Conservation (phyloP, 2,113 vertebrate species). For the Melanotaenia duboulayi region DNA sequence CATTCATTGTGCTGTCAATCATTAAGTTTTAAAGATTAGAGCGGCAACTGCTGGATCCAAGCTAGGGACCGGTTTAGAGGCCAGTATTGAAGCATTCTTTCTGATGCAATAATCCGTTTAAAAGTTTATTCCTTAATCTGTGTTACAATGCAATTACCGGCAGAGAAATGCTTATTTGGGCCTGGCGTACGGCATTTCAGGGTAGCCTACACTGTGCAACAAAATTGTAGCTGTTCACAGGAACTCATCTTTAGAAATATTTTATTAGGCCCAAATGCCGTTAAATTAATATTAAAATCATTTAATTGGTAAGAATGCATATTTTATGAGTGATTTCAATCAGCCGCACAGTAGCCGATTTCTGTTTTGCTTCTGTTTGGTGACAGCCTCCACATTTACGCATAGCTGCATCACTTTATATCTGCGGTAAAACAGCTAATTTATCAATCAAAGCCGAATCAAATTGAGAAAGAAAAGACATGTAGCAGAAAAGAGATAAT, state of each 20-base stretch:
- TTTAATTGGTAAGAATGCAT: too few species aligned
- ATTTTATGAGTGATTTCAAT: too few species aligned
- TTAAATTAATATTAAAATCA: too few species aligned
- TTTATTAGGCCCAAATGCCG: not conserved
- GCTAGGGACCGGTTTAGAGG: conserved; percentile 58
- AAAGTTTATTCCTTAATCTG: conserved; percentile 76
- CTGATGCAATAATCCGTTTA: conserved; percentile 78
- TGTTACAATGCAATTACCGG: conserved; percentile 75
- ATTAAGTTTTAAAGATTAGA: conserved; percentile 58
- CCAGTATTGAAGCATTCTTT: conserved; percentile 80
- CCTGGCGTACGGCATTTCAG: not conserved
- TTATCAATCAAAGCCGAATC: not conserved
- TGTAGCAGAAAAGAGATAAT: fast-evolving
- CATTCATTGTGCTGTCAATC: conserved; percentile 65
- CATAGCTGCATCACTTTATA: too few species aligned
- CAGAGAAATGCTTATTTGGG: conserved; percentile 20
- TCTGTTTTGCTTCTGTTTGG: too few species aligned
- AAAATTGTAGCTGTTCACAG: not conserved
- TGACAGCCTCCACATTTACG: too few species aligned
- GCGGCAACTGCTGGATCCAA: conserved; percentile 35
- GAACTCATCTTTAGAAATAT: not conserved
- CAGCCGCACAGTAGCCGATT: too few species aligned
- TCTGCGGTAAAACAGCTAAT: not conserved
- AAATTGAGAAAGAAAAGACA: not conserved
- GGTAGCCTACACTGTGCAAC: conserved; percentile 11